Evolutionary conservation across 2,888 invertebrate genomes (phyloP).

Genomic region (Keiferia lycopersicella): DNA sequence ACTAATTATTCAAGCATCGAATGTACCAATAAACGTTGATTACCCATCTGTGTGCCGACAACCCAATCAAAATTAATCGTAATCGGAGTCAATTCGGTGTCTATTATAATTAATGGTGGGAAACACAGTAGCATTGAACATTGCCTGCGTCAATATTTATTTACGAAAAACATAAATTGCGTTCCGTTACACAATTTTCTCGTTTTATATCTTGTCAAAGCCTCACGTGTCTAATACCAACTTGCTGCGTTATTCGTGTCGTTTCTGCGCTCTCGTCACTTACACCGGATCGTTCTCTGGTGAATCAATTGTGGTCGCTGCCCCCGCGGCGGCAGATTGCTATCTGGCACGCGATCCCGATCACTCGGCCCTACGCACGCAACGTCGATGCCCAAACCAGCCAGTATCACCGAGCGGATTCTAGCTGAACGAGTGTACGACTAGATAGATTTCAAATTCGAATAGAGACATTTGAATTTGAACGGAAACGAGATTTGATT

Average conservation of each 20-base stretch:
- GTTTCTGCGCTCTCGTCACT: slow-evolving; percentile 29
- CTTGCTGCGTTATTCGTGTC: slow-evolving; percentile 16
- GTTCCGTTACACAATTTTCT: background rate
- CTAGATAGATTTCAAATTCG: slow-evolving; percentile 19
- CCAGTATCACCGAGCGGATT: slow-evolving; percentile 11
- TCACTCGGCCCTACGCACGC: slow-evolving; percentile 71
- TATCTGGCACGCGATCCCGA: slow-evolving; percentile 75
- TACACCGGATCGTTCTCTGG: slow-evolving; percentile 38
- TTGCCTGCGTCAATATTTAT: background rate
- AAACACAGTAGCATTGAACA: background rate
- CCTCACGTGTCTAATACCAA: slow-evolving; percentile 13
- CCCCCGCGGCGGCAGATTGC: slow-evolving; percentile 66
- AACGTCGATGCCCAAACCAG: slow-evolving; percentile 43
- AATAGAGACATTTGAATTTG: slow-evolving; percentile 11
- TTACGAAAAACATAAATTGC: background rate
- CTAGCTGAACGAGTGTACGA: slow-evolving; percentile 13
- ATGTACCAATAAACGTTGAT: slow-evolving; percentile 26
- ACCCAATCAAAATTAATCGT: slow-evolving; percentile 25
- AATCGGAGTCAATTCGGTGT: slow-evolving; percentile 20
- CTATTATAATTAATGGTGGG: slow-evolving; percentile 14
- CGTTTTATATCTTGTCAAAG: background rate
- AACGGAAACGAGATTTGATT: background rate
- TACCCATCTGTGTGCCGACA: slow-evolving; percentile 23
- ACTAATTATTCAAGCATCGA: slow-evolving; percentile 26
- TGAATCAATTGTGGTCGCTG: slow-evolving; percentile 74